phyloP scores from a whole-genome alignment of 2,113 vertebrate genomes.

The Lophochroa leadbeateri region DNA sequence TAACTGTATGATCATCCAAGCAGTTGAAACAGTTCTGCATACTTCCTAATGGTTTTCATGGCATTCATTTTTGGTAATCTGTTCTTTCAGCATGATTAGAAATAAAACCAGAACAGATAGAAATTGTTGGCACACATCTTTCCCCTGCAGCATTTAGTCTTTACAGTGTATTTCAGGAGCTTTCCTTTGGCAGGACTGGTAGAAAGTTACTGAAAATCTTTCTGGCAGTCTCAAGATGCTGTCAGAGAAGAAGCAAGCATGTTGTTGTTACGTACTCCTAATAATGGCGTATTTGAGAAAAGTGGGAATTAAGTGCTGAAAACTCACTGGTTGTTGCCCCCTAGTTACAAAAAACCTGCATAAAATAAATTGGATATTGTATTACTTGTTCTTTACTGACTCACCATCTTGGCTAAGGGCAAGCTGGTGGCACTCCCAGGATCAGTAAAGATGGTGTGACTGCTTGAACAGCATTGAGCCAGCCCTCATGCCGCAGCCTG shows the following conservation, averaged over 20 bases:
- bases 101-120: background rate
- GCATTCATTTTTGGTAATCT: background rate
- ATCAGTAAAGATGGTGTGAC: background rate
- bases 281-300: background rate
- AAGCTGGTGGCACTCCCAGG: background rate
- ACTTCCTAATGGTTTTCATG: background rate
- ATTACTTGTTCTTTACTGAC: background rate
- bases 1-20: background rate
- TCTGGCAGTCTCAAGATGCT: background rate
- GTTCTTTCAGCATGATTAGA: background rate
- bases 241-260: background rate
- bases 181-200: background rate
- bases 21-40: background rate
- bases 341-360: background rate
- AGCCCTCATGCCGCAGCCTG: fast-evolving
- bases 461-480: background rate
- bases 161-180: background rate
- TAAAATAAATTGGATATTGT: background rate
- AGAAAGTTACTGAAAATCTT: background rate
- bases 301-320: background rate
- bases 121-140: background rate
- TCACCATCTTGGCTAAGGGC: background rate
- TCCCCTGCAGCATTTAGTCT: background rate
- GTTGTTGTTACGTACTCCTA: background rate
- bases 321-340: background rate